Base-by-base conservation (phyloP, 2,113 vertebrate genomes). In the Semnopithecus entellus region DNA sequence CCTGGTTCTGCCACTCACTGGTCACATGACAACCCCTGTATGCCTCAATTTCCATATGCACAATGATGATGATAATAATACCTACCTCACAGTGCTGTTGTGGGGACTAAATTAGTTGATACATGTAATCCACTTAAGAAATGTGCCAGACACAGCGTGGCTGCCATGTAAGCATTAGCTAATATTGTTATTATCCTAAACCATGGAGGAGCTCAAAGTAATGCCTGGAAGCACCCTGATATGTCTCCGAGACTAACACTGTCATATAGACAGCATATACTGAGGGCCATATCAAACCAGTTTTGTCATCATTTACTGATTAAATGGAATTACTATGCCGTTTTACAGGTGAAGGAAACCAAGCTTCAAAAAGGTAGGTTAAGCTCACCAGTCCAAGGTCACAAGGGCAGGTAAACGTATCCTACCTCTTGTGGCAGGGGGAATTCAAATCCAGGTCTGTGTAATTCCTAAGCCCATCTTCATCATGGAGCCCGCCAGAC, bases 101-200 rank as follows among this genome's bases (percentile, higher is more conserved):
- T 81, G 57, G 22, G 22, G 40, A 86, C 81, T 92, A 75, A 61
- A 82, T 90, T 61, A 92, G 91, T 1, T 72, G 90, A 38, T 64
- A 59, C 22, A 10, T 82, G 32, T 86, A 76, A 95, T 95, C 82
- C 91, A 93, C 76, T 95, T 86, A 91, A 91, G 50, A 95, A 94
- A 50, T 57, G 73, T 72, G 66, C 55, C 93, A 89, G 73, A 84
- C 89, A 89, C 13, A 52, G 88, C 43, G 10, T 13, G n/a, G 45
- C 73, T 50, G 83, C 93, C 50, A n/a, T 57, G 66, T 57, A 72
- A 83, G 48, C 94, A 90, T 64, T n/a, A 80, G 79, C 68, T 64
- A 59, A 76, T 80, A 32, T 35, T 48, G 38, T 18, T 94, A 61
- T 79, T 87, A 89, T 72, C 75, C 32, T 79, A 85, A 92, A 75